Evolutionary conservation across 2,797 vertebrate genomes (phyloP).

Genomic region (Cynopterus sphinx): DNA sequence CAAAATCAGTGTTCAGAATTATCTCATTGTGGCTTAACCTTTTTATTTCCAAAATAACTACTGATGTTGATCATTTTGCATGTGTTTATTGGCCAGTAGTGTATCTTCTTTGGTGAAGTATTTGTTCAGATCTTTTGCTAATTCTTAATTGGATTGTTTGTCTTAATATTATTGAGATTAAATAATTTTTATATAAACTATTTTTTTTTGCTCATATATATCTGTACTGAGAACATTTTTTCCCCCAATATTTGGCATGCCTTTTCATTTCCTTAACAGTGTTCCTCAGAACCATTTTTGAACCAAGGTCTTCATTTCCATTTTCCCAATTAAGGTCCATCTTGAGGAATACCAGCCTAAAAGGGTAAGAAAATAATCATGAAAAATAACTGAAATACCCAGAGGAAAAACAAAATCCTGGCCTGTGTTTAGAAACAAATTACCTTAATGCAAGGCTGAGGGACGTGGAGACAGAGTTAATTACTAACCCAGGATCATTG

Average conservation of each 20-base stretch:
- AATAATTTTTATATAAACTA: neutral
- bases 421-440: constrained; percentile 33
- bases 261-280: neutral
- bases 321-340: neutral
- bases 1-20: neutral
- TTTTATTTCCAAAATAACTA: neutral
- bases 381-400: neutral
- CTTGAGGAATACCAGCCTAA: neutral
- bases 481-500: neutral
- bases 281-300: neutral
- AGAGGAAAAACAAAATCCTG: neutral
- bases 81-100: neutral
- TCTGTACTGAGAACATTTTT: neutral
- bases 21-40: neutral
- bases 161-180: neutral
- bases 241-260: neutral
- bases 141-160: neutral
- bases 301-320: neutral
- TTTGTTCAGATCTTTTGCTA: neutral
- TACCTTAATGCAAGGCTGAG: neutral
- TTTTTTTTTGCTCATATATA: neutral
- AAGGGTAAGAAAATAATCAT: neutral
- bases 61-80: neutral
- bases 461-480: constrained; percentile 8
- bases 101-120: neutral